Base-by-base conservation (phyloP, 2,888 invertebrate genomes). In the Tachina lurida region DNA sequence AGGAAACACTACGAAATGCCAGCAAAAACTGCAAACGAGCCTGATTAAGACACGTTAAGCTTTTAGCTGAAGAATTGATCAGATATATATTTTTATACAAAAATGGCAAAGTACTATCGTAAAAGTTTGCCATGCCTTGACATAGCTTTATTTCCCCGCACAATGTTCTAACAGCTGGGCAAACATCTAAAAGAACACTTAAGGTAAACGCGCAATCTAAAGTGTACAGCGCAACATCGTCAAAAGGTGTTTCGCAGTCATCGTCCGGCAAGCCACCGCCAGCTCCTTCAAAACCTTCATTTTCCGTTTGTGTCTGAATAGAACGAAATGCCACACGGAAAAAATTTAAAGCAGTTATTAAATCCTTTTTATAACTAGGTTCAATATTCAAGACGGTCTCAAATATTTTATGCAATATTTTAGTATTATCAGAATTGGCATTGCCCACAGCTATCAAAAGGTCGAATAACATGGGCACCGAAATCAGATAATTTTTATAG, bases 401-500 rank as follows among this genome's bases (percentile, higher is more conserved):
- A 47, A 97, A 90, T 88, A 97, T 94, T 88, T 95, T 94, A 0
- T 93, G 91, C 15, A 97, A 93, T 58, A 96, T 93, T 1, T 91
- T 89, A 0, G 93, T 89, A 90, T 97, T 97, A 7, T 92, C 90
- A 0, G 92, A 90, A 90, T 96, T 96, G 68, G 94, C 95, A 65
- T 94, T 93, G 0, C 96, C 96, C 88, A 96, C 97, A 10, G 96
- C 93, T 56, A 95, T 94, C 89, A 96, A 95, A 13, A 97, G 91
- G 91, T 97, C 97, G 93, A 97, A 95, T 73, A 97, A 92, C 90
- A 96, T 95, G 0, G 97, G 96, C 87, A 97, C 94, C n/a, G 97
- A 96, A 89, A 97, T 95, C 87, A 98, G 93, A 91, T 95, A 97
- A 88, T 97, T 95, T 84, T 96, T 94, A 91, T 97, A 97, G 67